Conservation (phyloP, 1,140 invertebrate species). For the Pseudomyrmex gracilis region DNA sequence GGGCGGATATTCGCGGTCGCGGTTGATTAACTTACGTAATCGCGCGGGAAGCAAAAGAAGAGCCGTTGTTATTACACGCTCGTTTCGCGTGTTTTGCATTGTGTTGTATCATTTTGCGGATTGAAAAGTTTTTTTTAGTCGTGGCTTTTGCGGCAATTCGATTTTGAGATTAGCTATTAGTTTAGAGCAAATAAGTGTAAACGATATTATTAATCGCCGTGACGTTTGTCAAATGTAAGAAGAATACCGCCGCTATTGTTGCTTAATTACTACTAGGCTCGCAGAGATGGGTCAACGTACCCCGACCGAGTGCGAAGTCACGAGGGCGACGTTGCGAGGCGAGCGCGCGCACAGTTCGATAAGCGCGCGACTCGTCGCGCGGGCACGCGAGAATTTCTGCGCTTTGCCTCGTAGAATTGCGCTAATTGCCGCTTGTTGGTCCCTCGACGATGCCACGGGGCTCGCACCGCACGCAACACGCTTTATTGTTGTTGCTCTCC, state of each 20-base stretch:
- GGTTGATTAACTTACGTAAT: conserved; percentile 72
- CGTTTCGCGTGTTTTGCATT: conserved; percentile 15
- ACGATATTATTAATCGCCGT: background rate
- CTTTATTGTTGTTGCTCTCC: conserved; percentile 18
- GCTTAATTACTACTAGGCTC: conserved; percentile 25
- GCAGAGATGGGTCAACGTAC: conserved; percentile 55
- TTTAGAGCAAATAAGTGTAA: background rate
- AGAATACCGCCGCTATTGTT: conserved; percentile 42
- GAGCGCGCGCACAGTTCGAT: conserved; percentile 41
- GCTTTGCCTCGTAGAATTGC: conserved; percentile 22
- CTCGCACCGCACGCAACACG: background rate
- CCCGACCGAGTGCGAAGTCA: conserved; percentile 45
- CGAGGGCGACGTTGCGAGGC: conserved; percentile 45
- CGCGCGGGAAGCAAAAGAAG: conserved; percentile 69
- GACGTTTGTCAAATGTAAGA: background rate
- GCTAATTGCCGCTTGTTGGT: conserved; percentile 37
- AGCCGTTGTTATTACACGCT: conserved; percentile 60
- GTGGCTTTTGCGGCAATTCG: background rate
- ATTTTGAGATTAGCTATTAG: conserved; percentile 3
- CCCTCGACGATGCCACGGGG: conserved; percentile 1
- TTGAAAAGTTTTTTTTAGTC: background rate
- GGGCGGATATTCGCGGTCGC: conserved; percentile 53
- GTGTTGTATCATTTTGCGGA: background rate
- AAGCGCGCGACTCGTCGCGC: conserved; percentile 57
- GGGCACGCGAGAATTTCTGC: conserved; percentile 43